A percentile compares a stretch with the other conserved stretches of the same genome.
These are phyloP conservation scores for Rana temporaria DNA, from an alignment of 2,113 vertebrate species.

Conservation along the genomic window DNA sequence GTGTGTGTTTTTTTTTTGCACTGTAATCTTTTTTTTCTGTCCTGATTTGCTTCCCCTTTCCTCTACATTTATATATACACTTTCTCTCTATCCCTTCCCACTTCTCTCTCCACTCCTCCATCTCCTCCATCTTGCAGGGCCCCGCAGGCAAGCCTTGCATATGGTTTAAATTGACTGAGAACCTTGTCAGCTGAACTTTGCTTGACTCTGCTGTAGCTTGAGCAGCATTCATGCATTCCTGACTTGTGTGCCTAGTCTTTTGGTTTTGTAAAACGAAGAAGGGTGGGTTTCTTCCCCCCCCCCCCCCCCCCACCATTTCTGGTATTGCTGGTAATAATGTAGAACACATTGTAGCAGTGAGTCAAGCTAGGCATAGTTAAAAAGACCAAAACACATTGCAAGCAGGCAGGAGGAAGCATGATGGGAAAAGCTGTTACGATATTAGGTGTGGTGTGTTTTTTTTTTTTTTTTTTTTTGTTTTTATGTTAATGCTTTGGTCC, in stretches of 20 bases:
- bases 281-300: not conserved
- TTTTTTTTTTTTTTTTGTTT: too few species aligned
- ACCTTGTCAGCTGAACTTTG: conserved; percentile 53
- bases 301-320: not conserved
- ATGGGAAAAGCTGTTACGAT: not conserved
- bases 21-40: not conserved
- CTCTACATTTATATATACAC: too few species aligned
- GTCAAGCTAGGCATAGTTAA: not conserved
- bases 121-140: not conserved
- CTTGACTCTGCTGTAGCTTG: conserved; percentile 49
- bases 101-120: not conserved
- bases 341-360: conserved; percentile 3
- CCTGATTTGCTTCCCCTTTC: not conserved
- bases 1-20: not conserved
- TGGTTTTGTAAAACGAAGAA: conserved; percentile 18
- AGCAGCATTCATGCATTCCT: conserved; percentile 40
- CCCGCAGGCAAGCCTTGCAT: conserved; percentile 52
- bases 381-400: not conserved
- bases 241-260: conserved; percentile 11
- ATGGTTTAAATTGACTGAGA: conserved; percentile 57
- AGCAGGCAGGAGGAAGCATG: not conserved
- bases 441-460: too few species aligned
- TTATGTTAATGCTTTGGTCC: too few species aligned
- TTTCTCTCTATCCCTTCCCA: not conserved
- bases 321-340: conserved; percentile 9